A percentile compares a stretch with the other conserved stretches of the same genome.
Evolutionary conservation across 2,888 invertebrate genomes (phyloP).

Genomic region (Ashinkailepas kermadecensis): DNA sequence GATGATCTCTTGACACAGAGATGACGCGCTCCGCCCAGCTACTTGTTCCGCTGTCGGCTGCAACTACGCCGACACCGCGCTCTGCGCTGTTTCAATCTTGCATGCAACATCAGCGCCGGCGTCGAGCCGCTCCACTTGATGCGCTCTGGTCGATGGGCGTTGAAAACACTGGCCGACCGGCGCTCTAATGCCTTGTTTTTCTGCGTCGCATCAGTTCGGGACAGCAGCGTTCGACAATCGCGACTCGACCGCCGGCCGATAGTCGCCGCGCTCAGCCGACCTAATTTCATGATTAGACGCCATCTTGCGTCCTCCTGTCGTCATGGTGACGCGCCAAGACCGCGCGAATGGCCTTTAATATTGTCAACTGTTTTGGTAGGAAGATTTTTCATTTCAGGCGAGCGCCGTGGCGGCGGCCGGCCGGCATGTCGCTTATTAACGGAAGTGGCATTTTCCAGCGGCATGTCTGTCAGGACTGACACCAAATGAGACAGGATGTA

Average conservation of each 20-base stretch:
- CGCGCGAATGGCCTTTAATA: background rate
- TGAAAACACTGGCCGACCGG: background rate
- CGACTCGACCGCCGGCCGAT: background rate
- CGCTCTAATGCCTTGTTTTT: conserved; percentile 21
- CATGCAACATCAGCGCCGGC: background rate
- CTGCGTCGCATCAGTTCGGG: background rate
- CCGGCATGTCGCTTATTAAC: background rate
- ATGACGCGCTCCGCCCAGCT: no score
- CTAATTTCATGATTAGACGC: conserved; percentile 20
- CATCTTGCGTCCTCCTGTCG: background rate
- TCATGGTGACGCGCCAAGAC: background rate
- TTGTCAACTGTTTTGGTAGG: background rate
- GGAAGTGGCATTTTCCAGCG: background rate
- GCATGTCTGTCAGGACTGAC: background rate
- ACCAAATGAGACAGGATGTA: background rate
- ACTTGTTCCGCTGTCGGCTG: no score
- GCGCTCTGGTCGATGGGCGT: background rate
- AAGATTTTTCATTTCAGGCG: background rate
- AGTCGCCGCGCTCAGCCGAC: background rate
- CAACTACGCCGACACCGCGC: no score
- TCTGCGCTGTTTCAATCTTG: background rate
- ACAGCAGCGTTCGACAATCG: background rate
- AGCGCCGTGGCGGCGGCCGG: background rate
- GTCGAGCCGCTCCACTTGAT: background rate
- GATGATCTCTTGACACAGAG: no score